Conservation (phyloP, 1,140 invertebrate genomes). For the Caerostris extrusa region DNA sequence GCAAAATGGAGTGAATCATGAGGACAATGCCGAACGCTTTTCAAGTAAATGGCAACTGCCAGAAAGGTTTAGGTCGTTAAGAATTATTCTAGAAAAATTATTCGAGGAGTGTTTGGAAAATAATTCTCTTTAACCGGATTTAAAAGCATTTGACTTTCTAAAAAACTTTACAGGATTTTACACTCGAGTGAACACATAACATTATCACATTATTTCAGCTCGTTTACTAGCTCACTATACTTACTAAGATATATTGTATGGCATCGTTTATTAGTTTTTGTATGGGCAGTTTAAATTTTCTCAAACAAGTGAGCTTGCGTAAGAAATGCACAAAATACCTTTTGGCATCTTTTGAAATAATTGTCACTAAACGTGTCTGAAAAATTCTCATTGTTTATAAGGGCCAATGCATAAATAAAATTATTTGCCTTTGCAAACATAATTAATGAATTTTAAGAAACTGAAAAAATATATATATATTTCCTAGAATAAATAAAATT, state of each 20-base stretch:
- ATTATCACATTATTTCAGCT: constrained; percentile 42
- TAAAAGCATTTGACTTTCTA: constrained; percentile 28
- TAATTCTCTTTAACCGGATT: constrained; percentile 9
- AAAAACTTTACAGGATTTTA: constrained; percentile 6
- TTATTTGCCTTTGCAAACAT: too few relatives aligned
- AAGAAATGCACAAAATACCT: not conserved
- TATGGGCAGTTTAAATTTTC: constrained; percentile 8
- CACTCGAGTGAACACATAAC: not conserved
- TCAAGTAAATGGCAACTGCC: constrained; percentile 27
- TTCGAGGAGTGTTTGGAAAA: not conserved
- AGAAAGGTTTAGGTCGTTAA: constrained; percentile 52
- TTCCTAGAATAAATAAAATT: too few relatives aligned
- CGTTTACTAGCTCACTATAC: constrained; percentile 4
- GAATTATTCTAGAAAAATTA: constrained; percentile 33
- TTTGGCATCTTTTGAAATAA: not conserved
- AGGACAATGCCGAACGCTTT: constrained; percentile 43
- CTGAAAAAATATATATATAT: too few relatives aligned
- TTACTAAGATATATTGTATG: not conserved
- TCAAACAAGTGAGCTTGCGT: not conserved
- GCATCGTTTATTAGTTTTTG: not conserved
- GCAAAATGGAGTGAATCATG: constrained; percentile 32
- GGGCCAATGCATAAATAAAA: too few relatives aligned
- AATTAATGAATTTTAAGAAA: too few relatives aligned
- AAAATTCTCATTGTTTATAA: too few relatives aligned
- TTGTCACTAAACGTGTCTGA: too few relatives aligned